Percentiles rank a stretch among this genome's conserved stretches.
Conservation (phyloP, 2,888 invertebrate species). For the Cephus sareptanus region DNA sequence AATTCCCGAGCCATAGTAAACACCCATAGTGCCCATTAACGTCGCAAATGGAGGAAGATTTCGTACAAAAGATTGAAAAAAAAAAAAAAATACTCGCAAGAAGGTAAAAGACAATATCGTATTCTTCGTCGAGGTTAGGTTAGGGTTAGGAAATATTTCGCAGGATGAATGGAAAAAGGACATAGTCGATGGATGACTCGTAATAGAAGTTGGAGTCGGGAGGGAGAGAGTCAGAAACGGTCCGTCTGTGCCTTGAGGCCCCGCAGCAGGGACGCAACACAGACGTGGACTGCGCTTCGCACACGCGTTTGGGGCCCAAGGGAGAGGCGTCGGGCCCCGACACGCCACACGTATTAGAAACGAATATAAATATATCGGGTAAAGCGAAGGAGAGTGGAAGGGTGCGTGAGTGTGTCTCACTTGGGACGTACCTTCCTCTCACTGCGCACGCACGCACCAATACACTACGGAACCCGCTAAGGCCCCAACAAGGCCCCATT, state of each 20-base stretch:
- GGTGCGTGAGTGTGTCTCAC: slow-evolving; percentile 3
- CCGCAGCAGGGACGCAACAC: slow-evolving; percentile 5
- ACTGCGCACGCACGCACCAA: not conserved
- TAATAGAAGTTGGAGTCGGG: slow-evolving; percentile 16
- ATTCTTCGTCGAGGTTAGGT: not conserved
- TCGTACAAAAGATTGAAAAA: not conserved
- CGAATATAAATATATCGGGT: slow-evolving; percentile 59
- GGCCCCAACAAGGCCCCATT: not conserved
- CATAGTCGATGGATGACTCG: slow-evolving; percentile 17
- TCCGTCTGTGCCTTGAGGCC: slow-evolving; percentile 10
- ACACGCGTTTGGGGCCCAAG: slow-evolving; percentile 19
- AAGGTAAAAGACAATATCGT: not conserved
- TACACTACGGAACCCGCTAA: not conserved
- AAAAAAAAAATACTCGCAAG: not conserved
- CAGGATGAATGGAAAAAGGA: not conserved
- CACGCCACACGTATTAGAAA: slow-evolving; percentile 56
- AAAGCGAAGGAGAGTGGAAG: slow-evolving; percentile 23
- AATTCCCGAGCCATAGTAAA: not conserved
- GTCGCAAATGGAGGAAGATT: not conserved
- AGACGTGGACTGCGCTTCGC: not conserved
- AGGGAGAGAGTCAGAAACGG: slow-evolving; percentile 13
- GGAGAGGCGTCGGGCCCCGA: slow-evolving; percentile 40
- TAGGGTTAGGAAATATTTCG: not conserved
- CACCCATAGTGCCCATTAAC: not conserved
- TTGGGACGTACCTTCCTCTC: not conserved